Percentiles rank a stretch among this genome's conserved stretches.
Conservation (phyloP, 2,113 vertebrate genomes). For the Notothenia coriiceps region DNA sequence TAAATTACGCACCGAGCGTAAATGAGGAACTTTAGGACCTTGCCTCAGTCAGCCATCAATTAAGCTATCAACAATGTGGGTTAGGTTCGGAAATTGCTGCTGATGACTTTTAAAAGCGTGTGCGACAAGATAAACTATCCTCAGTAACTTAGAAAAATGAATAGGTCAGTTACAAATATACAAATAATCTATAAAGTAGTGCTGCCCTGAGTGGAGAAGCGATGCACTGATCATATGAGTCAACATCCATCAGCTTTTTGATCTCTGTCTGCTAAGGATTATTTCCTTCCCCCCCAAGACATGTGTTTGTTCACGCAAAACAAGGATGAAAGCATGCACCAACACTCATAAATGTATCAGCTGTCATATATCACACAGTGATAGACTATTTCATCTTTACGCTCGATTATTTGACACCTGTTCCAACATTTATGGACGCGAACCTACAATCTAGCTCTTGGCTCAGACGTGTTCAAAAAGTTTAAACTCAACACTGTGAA, state of each 20-base stretch:
- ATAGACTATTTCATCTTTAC: constrained; percentile 74
- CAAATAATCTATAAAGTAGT: constrained; percentile 40
- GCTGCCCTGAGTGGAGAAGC: constrained; percentile 58
- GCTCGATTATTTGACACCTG: constrained; percentile 79
- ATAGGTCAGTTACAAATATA: constrained; percentile 57
- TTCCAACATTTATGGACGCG: constrained; percentile 65
- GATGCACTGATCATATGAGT: constrained; percentile 64
- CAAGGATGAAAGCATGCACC: constrained; percentile 75
- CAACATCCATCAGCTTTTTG: constrained; percentile 73
- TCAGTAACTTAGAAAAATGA: constrained; percentile 56
- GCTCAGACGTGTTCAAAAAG: constrained; percentile 26
- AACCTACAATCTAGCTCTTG: constrained; percentile 19
- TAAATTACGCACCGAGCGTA: constrained; percentile 65
- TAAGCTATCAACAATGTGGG: constrained; percentile 62
- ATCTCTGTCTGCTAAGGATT: constrained; percentile 76
- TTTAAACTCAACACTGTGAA: constrained; percentile 36
- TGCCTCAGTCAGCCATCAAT: constrained; percentile 64
- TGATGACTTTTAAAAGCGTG: constrained; percentile 58
- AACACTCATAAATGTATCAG: constrained; percentile 75
- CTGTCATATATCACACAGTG: constrained; percentile 74
- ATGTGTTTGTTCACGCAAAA: constrained; percentile 77
- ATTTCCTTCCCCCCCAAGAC: constrained; percentile 75
- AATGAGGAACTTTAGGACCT: constrained; percentile 63
- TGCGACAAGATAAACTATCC: constrained; percentile 42
- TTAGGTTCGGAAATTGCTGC: constrained; percentile 59